Conservation (phyloP, 2,113 vertebrate genomes). For the Menidia beryllina region DNA sequence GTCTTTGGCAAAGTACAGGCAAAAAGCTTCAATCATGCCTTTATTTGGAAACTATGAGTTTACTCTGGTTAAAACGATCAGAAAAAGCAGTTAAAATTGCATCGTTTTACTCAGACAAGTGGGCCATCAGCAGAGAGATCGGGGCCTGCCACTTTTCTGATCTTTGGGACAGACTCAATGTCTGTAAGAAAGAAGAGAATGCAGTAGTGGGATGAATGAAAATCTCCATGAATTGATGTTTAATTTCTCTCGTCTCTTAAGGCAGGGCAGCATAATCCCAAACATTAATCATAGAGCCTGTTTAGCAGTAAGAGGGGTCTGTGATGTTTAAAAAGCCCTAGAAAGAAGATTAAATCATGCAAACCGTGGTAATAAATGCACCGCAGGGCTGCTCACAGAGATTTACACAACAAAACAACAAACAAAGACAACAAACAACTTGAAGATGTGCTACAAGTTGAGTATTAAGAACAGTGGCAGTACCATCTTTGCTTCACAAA, state of each 20-base stretch:
- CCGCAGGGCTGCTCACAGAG: background rate
- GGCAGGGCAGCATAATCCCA: constrained; percentile 27
- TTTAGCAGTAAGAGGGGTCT: constrained; percentile 15
- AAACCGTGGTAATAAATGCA: constrained; percentile 18
- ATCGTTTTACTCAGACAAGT: too few species aligned
- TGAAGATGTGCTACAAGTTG: constrained; percentile 5
- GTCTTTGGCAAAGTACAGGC: too few species aligned
- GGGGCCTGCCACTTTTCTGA: constrained; percentile 22
- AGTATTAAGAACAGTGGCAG: constrained; percentile 1
- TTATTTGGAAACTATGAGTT: too few species aligned
- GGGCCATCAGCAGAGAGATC: too few species aligned
- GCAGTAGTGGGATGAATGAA: constrained; percentile 23
- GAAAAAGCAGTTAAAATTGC: too few species aligned
- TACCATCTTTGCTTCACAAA: constrained; percentile 26
- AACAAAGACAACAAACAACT: background rate
- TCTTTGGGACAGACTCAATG: constrained; percentile 25
- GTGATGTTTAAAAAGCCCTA: constrained; percentile 19
- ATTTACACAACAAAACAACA: background rate
- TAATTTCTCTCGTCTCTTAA: constrained; percentile 19
- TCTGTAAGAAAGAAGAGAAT: constrained; percentile 39
- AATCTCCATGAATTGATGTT: constrained; percentile 38
- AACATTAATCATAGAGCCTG: background rate
- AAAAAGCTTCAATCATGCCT: too few species aligned
- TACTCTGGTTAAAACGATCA: too few species aligned
- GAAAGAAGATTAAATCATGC: constrained; percentile 1